phyloP scores from a whole-genome alignment of 2,888 invertebrate species.

The Pyralis farinalis region DNA sequence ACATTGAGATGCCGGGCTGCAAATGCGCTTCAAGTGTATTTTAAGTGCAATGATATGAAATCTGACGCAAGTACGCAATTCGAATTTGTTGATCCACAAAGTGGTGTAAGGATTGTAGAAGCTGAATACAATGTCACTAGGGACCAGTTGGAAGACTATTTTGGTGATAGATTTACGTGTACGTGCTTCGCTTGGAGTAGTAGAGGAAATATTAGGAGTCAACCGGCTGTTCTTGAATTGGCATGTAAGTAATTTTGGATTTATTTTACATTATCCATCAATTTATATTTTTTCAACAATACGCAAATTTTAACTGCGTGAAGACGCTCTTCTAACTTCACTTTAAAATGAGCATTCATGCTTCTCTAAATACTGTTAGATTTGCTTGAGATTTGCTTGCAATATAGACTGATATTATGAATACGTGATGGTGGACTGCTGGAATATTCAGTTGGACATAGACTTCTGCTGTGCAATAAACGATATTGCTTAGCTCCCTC shows the following conservation, averaged over 20 bases:
- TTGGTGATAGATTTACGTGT: slow-evolving; percentile 94
- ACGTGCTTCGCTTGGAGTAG: slow-evolving; percentile 97
- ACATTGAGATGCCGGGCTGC: slow-evolving; percentile 94
- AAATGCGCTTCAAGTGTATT: slow-evolving; percentile 92
- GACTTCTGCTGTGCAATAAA: too few species aligned
- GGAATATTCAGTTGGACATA: too few species aligned
- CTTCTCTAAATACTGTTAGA: too few species aligned
- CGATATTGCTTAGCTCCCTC: too few species aligned
- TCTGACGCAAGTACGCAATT: slow-evolving; percentile 86
- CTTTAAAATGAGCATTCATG: too few species aligned
- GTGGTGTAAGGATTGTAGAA: slow-evolving; percentile 92
- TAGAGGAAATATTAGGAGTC: slow-evolving; percentile 92
- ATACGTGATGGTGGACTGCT: too few species aligned
- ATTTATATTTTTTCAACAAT: too few species aligned
- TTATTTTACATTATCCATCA: too few species aligned
- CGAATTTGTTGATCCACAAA: slow-evolving; percentile 94
- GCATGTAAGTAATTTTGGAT: slow-evolving; percentile 91
- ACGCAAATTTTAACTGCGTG: too few species aligned
- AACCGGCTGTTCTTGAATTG: slow-evolving; percentile 92
- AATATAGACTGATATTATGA: too few species aligned
- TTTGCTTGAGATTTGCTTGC: too few species aligned
- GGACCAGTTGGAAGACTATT: slow-evolving; percentile 96
- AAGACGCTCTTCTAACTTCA: too few species aligned
- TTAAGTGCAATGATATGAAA: slow-evolving; percentile 93
- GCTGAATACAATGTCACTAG: slow-evolving; percentile 93